These are phyloP conservation scores for Trachops cirrhosus DNA, from an alignment of 2,797 vertebrate species.

Conservation along the genomic window DNA sequence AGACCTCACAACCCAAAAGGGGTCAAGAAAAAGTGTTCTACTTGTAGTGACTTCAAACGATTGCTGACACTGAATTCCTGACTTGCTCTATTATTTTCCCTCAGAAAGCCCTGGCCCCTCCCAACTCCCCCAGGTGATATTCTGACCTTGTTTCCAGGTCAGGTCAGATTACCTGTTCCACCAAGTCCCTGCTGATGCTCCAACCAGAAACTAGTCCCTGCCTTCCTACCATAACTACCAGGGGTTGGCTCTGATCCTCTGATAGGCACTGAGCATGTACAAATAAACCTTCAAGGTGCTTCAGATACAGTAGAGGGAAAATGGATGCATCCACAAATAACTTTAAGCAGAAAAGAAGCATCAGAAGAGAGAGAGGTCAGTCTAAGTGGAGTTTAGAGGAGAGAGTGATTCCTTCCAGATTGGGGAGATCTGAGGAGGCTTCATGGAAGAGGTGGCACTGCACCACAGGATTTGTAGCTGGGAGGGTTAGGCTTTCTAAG, in stretches of 20 bases:
- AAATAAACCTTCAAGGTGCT: conserved; percentile 12
- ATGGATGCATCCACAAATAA: not conserved
- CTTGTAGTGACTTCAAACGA: not conserved
- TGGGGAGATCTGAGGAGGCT: not conserved
- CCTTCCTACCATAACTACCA: not conserved
- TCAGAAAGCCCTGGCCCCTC: not conserved
- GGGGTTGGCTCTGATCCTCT: not conserved
- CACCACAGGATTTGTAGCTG: not conserved
- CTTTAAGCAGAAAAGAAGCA: not conserved
- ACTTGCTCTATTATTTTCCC: not conserved
- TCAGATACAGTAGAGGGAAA: not conserved
- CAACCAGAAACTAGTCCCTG: not conserved
- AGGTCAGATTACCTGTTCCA: not conserved
- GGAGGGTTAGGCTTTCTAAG: not conserved
- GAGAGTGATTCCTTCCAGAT: not conserved
- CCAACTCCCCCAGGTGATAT: not conserved
- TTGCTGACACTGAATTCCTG: not conserved
- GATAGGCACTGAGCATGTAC: not conserved
- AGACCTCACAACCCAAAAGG: not conserved
- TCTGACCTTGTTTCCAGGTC: not conserved
- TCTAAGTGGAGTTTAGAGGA: not conserved
- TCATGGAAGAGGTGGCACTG: not conserved
- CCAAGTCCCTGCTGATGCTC: not conserved
- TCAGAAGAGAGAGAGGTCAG: not conserved
- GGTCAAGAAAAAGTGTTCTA: not conserved